phyloP scores from a whole-genome alignment of 2,797 vertebrate genomes.

The Oreochromis grahami region DNA sequence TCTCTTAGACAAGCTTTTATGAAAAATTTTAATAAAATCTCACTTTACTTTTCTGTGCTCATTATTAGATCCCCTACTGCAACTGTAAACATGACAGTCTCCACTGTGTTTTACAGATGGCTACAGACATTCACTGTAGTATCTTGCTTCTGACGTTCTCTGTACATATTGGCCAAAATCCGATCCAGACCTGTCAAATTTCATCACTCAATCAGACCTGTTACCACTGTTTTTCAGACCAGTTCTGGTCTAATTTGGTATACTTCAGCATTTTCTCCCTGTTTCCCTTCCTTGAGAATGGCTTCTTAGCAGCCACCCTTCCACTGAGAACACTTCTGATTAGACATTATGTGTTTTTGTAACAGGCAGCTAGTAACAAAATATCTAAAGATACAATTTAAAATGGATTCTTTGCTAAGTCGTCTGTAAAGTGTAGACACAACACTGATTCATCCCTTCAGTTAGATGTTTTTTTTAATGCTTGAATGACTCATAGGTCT shows the following conservation, averaged over 20 bases:
- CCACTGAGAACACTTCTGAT: not conserved
- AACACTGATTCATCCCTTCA: not conserved
- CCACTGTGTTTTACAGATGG: not conserved
- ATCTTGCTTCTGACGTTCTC: rapidly evolving
- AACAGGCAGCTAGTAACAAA: not conserved
- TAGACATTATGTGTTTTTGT: not conserved
- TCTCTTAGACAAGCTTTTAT: no score
- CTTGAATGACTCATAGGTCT: not conserved
- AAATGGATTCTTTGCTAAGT: not conserved
- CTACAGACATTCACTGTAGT: not conserved
- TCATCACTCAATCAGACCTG: not conserved
- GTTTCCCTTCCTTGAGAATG: not conserved
- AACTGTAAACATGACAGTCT: not conserved
- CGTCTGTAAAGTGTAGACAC: not conserved
- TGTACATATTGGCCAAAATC: not conserved
- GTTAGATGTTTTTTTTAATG: not conserved
- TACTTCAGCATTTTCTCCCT: not conserved
- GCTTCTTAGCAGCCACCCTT: not conserved
- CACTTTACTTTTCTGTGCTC: not conserved
- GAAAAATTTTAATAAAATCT: not conserved
- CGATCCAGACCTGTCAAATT: not conserved
- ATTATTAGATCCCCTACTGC: not conserved
- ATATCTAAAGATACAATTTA: not conserved
- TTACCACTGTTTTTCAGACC: not conserved
- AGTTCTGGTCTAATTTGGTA: not conserved